Conservation (phyloP, 1,140 invertebrate species). For the Caenorhabditis brenneri region DNA sequence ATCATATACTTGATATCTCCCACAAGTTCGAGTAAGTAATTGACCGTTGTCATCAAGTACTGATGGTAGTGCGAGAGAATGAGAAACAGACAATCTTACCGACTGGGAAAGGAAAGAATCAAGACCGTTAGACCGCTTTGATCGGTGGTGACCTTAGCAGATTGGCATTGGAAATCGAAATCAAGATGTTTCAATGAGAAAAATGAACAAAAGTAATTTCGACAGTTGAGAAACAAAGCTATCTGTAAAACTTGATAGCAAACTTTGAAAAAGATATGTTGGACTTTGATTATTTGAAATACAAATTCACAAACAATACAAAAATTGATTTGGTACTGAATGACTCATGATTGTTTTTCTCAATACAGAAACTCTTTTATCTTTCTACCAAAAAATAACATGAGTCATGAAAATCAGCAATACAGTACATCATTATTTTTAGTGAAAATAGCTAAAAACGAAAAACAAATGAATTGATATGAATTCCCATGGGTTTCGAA, state of each 20-base stretch:
- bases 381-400: no score
- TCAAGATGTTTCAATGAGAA: not conserved
- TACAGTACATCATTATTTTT: no score
- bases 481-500: no score
- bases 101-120: no score
- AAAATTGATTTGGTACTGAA: no score
- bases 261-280: not conserved
- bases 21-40: constrained; percentile 35
- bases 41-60: constrained; percentile 38
- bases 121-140: not conserved
- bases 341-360: no score
- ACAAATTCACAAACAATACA: no score
- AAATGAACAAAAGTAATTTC: not conserved
- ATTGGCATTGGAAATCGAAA: not conserved
- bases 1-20: constrained; percentile 41
- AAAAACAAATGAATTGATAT: no score
- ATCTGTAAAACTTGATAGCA: not conserved
- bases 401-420: no score
- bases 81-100: not conserved
- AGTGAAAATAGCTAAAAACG: no score
- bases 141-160: not conserved
- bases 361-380: no score
- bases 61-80: not conserved
- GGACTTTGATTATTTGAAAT: not conserved
- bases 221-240: not conserved